Evolutionary conservation across 2,888 invertebrate genomes (phyloP).

Genomic region (Diarsia rubi): DNA sequence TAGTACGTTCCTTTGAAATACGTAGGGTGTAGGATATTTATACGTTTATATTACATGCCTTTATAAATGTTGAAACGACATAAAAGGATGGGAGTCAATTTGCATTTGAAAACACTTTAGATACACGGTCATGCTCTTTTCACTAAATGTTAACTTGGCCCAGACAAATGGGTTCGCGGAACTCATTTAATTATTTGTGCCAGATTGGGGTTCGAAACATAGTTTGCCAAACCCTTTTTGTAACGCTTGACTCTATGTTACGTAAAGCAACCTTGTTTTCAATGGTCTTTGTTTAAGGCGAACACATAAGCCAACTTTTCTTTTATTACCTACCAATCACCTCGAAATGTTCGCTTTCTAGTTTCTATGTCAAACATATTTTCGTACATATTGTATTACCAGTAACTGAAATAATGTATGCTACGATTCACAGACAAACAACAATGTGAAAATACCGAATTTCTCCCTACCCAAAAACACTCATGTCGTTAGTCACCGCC

Average conservation of each 20-base stretch:
- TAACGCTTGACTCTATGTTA: slow-evolving; percentile 51
- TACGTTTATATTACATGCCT: slow-evolving; percentile 24
- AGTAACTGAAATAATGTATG: slow-evolving; percentile 6
- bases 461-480: slow-evolving; percentile 8
- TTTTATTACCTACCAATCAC: slow-evolving; percentile 24
- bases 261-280: slow-evolving; percentile 36
- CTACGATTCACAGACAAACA: neutral
- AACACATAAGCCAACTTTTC: slow-evolving; percentile 23
- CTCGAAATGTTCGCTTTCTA: slow-evolving; percentile 8
- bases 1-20: slow-evolving; percentile 32
- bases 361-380: neutral
- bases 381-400: neutral
- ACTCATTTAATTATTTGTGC: slow-evolving; percentile 66
- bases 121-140: slow-evolving; percentile 42
- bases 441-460: neutral
- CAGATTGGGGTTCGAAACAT: slow-evolving; percentile 58
- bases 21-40: slow-evolving; percentile 33
- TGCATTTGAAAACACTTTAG: slow-evolving; percentile 52
- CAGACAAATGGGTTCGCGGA: slow-evolving; percentile 47
- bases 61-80: slow-evolving; percentile 27
- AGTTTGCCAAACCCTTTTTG: slow-evolving; percentile 63
- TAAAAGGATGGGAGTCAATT: slow-evolving; percentile 33
- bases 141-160: slow-evolving; percentile 54
- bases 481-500: slow-evolving; percentile 31
- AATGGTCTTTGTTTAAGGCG: slow-evolving; percentile 49